phyloP scores from a whole-genome alignment of 1,140 invertebrate species.

The Gonatopus flavifemur region DNA sequence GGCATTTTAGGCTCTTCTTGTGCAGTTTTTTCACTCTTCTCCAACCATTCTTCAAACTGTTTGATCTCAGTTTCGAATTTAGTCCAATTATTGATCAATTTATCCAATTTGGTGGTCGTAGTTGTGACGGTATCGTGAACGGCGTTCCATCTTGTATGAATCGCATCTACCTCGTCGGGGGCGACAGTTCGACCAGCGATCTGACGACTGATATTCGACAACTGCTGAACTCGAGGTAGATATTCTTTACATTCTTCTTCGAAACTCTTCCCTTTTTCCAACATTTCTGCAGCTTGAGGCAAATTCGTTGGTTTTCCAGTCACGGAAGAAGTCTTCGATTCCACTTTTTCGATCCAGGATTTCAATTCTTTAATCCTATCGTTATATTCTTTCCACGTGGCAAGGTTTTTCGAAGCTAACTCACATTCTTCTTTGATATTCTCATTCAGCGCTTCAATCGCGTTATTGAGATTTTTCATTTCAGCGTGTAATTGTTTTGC shows the following conservation, averaged over 20 bases:
- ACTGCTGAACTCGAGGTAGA: slow-evolving; percentile 70
- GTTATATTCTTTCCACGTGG: slow-evolving; percentile 85
- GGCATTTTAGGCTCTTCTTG: slow-evolving; percentile 61
- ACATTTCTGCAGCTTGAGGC: slow-evolving; percentile 75
- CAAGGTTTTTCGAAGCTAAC: slow-evolving; percentile 73
- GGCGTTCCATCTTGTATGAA: slow-evolving; percentile 76
- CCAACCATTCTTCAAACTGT: slow-evolving; percentile 74
- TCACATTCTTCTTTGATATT: slow-evolving; percentile 73
- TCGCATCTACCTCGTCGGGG: slow-evolving; percentile 79
- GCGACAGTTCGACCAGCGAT: slow-evolving; percentile 72
- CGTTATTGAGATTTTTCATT: slow-evolving; percentile 68
- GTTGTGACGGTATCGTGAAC: slow-evolving; percentile 75
- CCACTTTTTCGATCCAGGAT: slow-evolving; percentile 86
- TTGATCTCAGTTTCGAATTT: slow-evolving; percentile 73
- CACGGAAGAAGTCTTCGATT: slow-evolving; percentile 69
- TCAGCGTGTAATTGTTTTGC: slow-evolving; percentile 69
- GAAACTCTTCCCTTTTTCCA: slow-evolving; percentile 69
- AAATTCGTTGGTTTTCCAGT: slow-evolving; percentile 76
- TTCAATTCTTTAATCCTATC: slow-evolving; percentile 75
- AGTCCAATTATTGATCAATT: slow-evolving; percentile 78
- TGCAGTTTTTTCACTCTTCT: slow-evolving; percentile 65
- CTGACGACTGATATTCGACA: slow-evolving; percentile 72
- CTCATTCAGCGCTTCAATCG: slow-evolving; percentile 68
- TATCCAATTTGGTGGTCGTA: slow-evolving; percentile 74
- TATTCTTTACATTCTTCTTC: slow-evolving; percentile 77